phyloP scores from a whole-genome alignment of 2,113 vertebrate genomes.

The Cricetomys ansorgei region DNA sequence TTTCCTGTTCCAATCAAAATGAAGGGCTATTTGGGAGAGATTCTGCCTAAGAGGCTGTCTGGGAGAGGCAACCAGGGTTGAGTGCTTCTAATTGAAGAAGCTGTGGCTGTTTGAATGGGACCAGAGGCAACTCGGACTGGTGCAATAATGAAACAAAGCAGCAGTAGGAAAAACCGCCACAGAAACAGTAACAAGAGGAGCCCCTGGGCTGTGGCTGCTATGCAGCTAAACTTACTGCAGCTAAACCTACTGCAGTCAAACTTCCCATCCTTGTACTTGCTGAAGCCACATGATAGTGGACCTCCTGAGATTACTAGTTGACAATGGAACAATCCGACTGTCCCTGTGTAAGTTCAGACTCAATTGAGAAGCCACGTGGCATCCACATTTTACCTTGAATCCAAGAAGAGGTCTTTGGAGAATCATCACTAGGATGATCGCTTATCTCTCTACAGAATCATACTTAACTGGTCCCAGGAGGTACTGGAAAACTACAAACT shows the following conservation, averaged over 20 bases:
- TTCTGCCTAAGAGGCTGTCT: conserved; percentile 35
- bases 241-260: neutral
- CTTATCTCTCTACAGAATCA: neutral
- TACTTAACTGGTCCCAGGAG: neutral
- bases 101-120: neutral
- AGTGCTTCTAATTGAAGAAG: conserved; percentile 17
- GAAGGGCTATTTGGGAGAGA: conserved; percentile 48
- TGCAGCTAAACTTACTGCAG: neutral
- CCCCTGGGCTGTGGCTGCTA: neutral
- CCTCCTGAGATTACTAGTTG: neutral
- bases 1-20: conserved; percentile 54
- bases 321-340: neutral
- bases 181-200: neutral
- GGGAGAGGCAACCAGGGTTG: neutral
- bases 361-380: neutral
- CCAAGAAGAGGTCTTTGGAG: neutral
- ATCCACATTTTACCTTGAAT: neutral
- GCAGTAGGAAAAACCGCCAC: neutral
- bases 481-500: neutral
- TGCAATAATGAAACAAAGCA: conserved; percentile 13
- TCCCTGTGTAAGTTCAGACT: neutral
- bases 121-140: neutral
- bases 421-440: neutral
- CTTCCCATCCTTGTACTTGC: neutral
- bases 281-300: neutral